phyloP scores from a whole-genome alignment of 2,113 vertebrate species.

The Anthoscopus minutus region DNA sequence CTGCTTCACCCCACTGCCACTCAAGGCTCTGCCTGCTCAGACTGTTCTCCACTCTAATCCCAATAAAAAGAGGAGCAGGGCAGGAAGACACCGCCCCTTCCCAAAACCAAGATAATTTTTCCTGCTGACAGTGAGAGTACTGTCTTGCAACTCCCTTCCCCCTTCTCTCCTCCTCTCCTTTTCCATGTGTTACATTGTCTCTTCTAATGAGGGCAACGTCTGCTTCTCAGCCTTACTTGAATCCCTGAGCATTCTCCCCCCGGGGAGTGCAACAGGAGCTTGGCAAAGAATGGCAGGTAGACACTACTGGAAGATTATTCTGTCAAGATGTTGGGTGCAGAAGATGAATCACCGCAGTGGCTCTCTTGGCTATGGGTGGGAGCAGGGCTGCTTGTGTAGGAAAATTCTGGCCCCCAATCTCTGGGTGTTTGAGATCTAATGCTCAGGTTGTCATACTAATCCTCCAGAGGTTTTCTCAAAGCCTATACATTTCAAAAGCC shows the following conservation, averaged over 20 bases:
- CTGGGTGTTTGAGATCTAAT: background rate
- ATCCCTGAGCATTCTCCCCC: background rate
- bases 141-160: background rate
- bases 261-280: background rate
- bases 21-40: background rate
- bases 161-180: background rate
- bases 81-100: background rate
- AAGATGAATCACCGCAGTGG: background rate
- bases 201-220: slow-evolving; percentile 34
- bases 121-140: background rate
- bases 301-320: background rate
- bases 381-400: background rate
- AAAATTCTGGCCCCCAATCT: background rate
- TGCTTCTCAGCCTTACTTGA: background rate
- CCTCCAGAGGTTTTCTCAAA: background rate
- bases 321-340: background rate
- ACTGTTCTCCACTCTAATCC: background rate
- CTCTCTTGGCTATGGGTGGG: background rate
- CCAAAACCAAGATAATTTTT: background rate
- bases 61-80: background rate
- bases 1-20: background rate
- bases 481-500: background rate
- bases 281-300: background rate
- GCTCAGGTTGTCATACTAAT: background rate
- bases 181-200: background rate